Conservation (phyloP, 2,113 vertebrate species). For the Tricholaema leucomelas region DNA sequence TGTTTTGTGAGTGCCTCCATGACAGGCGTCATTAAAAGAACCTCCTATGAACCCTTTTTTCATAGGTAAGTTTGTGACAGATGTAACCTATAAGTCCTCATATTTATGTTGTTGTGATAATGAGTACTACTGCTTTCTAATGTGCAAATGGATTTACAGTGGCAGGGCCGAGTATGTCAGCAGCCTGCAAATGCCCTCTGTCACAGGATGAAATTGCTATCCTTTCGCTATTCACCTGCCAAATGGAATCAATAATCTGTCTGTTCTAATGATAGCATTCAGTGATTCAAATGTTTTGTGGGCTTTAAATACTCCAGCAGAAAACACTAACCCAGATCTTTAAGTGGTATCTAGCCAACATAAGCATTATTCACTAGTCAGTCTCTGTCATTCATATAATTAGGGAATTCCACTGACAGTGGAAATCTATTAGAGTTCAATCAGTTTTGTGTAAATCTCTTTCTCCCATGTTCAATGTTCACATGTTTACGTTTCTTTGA, state of each 20-base stretch:
- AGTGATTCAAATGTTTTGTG: background rate
- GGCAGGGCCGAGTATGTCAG: background rate
- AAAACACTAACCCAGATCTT: background rate
- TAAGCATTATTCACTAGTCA: background rate
- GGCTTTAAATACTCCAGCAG: background rate
- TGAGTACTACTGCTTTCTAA: background rate
- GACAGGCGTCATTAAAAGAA: too few relatives aligned
- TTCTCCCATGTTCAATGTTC: background rate
- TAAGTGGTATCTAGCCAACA: background rate
- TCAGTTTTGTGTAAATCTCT: background rate
- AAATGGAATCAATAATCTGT: background rate
- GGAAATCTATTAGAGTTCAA: background rate
- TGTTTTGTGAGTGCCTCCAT: too few relatives aligned
- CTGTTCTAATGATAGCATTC: background rate
- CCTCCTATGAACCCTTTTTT: too few relatives aligned
- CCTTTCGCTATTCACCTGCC: background rate
- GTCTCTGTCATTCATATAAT: background rate
- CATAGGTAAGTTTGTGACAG: too few relatives aligned
- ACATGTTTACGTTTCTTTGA: background rate
- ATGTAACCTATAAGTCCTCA: background rate
- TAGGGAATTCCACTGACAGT: fast-evolving
- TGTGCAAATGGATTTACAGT: background rate
- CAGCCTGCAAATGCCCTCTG: background rate
- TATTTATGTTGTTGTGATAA: background rate
- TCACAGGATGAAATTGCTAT: background rate